phyloP scores from a whole-genome alignment of 2,888 invertebrate genomes.

The Marasmarcha lunaedactyla region DNA sequence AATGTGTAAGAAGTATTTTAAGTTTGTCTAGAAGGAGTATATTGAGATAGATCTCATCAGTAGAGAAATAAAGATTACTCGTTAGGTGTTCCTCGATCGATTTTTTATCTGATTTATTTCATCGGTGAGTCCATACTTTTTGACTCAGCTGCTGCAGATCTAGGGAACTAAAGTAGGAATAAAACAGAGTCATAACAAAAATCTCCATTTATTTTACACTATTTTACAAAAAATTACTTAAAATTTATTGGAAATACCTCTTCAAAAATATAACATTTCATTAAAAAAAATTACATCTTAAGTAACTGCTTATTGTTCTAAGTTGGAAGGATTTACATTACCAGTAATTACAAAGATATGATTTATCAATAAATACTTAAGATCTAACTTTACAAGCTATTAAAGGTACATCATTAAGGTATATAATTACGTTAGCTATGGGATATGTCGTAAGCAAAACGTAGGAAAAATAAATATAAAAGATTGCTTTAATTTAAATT shows the following conservation, averaged over 20 bases:
- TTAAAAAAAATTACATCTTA: slow-evolving; percentile 7
- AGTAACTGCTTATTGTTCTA: slow-evolving; percentile 5
- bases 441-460: slow-evolving; percentile 51
- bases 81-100: too few species aligned
- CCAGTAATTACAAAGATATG: slow-evolving; percentile 47
- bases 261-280: slow-evolving; percentile 34
- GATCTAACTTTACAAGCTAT: slow-evolving; percentile 40
- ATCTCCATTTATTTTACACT: slow-evolving; percentile 68
- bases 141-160: too few species aligned
- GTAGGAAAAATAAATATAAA: too few species aligned
- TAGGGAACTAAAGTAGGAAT: slow-evolving; percentile 14
- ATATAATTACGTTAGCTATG: slow-evolving; percentile 25
- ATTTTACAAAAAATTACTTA: slow-evolving; percentile 57
- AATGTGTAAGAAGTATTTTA: too few species aligned
- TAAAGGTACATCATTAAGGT: slow-evolving; percentile 64
- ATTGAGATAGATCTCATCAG: too few species aligned
- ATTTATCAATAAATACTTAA: slow-evolving; percentile 64
- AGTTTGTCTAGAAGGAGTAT: too few species aligned
- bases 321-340: slow-evolving; percentile 36
- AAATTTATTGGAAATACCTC: slow-evolving; percentile 43
- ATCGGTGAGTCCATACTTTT: too few species aligned
- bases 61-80: too few species aligned
- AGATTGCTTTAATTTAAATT: too few species aligned
- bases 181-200: slow-evolving; percentile 46
- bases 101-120: too few species aligned